Evolutionary conservation across 2,113 vertebrate species (phyloP).

Genomic region (Brachyistius frenatus): DNA sequence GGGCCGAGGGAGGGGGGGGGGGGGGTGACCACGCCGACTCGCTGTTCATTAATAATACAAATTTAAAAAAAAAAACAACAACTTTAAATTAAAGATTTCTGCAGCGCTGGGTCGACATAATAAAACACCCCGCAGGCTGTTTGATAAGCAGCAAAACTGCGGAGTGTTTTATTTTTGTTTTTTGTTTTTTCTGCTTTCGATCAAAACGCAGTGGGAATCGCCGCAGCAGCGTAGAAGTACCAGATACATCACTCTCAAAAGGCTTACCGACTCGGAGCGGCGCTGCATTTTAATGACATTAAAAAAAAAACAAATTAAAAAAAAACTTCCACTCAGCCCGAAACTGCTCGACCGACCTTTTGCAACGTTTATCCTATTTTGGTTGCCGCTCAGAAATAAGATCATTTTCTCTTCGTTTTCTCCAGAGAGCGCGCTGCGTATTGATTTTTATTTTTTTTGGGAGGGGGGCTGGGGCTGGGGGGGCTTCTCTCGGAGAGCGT

Average conservation of each 20-base stretch:
- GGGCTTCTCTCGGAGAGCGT: conserved; percentile 52
- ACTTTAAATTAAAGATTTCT: conserved; percentile 54
- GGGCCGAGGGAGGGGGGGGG: conserved; percentile 5
- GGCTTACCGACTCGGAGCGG: conserved; percentile 30
- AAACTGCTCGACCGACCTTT: conserved; percentile 68
- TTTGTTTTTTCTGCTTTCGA: conserved; percentile 32
- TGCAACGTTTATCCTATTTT: conserved; percentile 41
- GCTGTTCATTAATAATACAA: conserved; percentile 45
- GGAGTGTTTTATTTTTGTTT: conserved; percentile 42
- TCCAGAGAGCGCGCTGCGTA: conserved; percentile 49
- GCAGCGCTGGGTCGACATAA: conserved; percentile 7
- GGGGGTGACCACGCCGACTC: conserved; percentile 3
- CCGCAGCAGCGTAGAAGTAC: conserved; percentile 18
- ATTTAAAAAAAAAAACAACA: conserved; percentile 38
- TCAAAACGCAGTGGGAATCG: conserved; percentile 40
- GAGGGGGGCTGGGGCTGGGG: too few relatives aligned
- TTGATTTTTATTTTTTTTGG: conserved; percentile 71
- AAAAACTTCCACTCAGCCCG: conserved; percentile 22
- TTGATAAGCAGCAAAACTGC: conserved; percentile 43
- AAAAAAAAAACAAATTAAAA: conserved; percentile 19
- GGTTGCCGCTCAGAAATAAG: conserved; percentile 40
- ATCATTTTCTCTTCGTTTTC: conserved; percentile 65
- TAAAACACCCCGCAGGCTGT: conserved; percentile 58
- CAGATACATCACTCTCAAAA: conserved; percentile 49
- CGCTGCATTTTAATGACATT: conserved; percentile 33